phyloP scores from a whole-genome alignment of 1,140 invertebrate genomes.

The Olivierus martensii region DNA sequence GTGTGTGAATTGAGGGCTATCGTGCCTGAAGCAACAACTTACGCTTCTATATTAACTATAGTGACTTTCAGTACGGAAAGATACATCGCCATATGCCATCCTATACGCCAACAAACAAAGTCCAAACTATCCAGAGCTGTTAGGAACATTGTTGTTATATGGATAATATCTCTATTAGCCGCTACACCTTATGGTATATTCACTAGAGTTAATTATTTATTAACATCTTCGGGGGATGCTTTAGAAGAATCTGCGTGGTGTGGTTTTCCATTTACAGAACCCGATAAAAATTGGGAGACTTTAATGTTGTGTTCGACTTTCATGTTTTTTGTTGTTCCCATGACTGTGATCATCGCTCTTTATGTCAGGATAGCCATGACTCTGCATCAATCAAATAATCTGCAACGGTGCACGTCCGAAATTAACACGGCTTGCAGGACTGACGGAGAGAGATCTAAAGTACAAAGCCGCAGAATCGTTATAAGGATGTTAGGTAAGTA shows the following conservation, averaged over 20 bases:
- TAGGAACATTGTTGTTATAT: conserved; percentile 61
- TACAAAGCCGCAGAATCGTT: conserved; percentile 21
- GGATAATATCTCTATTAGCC: conserved; percentile 55
- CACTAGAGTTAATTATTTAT: conserved; percentile 24
- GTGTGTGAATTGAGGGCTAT: conserved; percentile 75
- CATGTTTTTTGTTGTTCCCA: conserved; percentile 22
- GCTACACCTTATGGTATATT: conserved; percentile 61
- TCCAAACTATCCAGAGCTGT: conserved; percentile 44
- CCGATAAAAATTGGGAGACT: conserved; percentile 23
- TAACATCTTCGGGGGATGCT: conserved; percentile 5
- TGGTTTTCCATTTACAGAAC: conserved; percentile 25
- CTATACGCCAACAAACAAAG: conserved; percentile 7
- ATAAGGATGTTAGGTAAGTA: conserved; percentile 23
- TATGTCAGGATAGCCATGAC: conserved; percentile 21
- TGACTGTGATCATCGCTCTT: conserved; percentile 20
- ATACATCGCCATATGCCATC: conserved; percentile 81
- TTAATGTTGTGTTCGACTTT: conserved; percentile 30
- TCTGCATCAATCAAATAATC: conserved; percentile 16
- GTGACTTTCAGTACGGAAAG: conserved; percentile 22
- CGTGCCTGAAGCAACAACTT: conserved; percentile 69
- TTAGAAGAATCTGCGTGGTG: conserved; percentile 28
- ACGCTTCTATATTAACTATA: conserved; percentile 45
- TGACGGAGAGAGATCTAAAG: conserved; percentile 15
- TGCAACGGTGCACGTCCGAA: conserved; percentile 14
- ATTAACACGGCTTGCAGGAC: conserved; percentile 2